Conservation (phyloP, 2,113 vertebrate species). For the Silurus meridionalis region DNA sequence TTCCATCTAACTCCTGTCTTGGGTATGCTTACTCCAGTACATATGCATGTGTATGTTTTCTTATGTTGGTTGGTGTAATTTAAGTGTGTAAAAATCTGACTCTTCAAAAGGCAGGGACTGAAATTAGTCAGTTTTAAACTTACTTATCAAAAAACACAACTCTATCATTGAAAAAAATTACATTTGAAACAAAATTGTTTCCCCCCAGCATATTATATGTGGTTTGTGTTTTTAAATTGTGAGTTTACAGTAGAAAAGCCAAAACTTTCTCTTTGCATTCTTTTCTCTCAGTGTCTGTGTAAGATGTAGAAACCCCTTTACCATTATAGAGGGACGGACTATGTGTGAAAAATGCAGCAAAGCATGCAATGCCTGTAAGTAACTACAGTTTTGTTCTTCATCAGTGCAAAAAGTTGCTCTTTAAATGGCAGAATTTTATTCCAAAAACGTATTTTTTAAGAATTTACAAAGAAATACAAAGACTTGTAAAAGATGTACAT, state of each 20-base stretch:
- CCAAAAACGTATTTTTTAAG: neutral
- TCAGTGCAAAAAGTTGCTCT: neutral
- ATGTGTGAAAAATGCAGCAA: slow-evolving; percentile 72
- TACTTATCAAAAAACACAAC: neutral
- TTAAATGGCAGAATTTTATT: neutral
- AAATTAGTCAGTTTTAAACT: neutral
- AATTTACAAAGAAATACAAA: no score
- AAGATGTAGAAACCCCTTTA: slow-evolving; percentile 67
- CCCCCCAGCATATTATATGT: neutral
- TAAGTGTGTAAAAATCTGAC: neutral
- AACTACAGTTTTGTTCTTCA: neutral
- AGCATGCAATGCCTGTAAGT: slow-evolving; percentile 54
- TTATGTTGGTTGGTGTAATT: neutral
- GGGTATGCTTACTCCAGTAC: neutral
- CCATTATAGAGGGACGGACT: slow-evolving; percentile 62
- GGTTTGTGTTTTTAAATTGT: neutral
- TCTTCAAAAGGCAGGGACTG: neutral
- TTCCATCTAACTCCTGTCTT: neutral
- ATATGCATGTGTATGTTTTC: neutral
- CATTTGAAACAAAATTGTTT: no score
- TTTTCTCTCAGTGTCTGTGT: slow-evolving; percentile 63
- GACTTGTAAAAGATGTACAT: neutral
- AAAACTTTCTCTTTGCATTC: neutral
- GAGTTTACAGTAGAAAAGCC: neutral
- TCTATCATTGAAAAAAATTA: neutral